Evolutionary conservation across 1,140 invertebrate genomes (phyloP), one percentile per base, ranked within the genome.

Genomic region (Penaeus japonicus): DNA sequence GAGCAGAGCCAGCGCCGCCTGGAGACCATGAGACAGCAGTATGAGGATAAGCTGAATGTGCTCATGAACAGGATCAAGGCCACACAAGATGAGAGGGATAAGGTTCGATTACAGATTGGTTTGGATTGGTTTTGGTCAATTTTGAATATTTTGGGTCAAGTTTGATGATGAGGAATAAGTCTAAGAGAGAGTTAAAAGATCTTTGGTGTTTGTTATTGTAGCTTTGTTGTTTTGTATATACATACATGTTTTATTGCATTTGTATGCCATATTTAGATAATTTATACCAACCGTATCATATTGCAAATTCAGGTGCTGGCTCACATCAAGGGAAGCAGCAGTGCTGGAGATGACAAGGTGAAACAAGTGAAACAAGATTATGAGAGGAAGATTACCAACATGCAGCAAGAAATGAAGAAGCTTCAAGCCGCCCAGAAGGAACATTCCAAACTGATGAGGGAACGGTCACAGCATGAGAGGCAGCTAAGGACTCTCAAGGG

Each of bases 31-130:
- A 95, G 95, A 80, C 94, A 96, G 87, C 96, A 99, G 91, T 99
- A 99, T 93, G 98, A 99, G 93, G 96, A 98, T 62, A 98, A 99
- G 92, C 93, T 99, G n/a, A 93, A 95, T 59, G 96, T 97, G 77
- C 93, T 99, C n/a, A 96, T 97, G 91, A 95, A 95, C 4, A 96
- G 96, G 91, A 99, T 99, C 77, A 95, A 94, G 89, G 96, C 96
- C 89, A 99, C 98, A 0, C 96, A 98, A 92, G 95, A 96, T 79
- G 98, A 99, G 93, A 94, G 98, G 75, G 98, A 99, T 92, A 97
- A 97, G 92, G 96, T 99, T 0, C 93, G 99, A n/a, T 94, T 96
- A 93, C 92, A 4, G 65, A 22, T 70, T 35, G 32, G 53, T 4
- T 32, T 88, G 12, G 24, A 85, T 59, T 30, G 47, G 20, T 89